These are phyloP conservation scores for Nemurella pictetii DNA, from an alignment of 2,888 invertebrate genomes.

Conservation along the genomic window DNA sequence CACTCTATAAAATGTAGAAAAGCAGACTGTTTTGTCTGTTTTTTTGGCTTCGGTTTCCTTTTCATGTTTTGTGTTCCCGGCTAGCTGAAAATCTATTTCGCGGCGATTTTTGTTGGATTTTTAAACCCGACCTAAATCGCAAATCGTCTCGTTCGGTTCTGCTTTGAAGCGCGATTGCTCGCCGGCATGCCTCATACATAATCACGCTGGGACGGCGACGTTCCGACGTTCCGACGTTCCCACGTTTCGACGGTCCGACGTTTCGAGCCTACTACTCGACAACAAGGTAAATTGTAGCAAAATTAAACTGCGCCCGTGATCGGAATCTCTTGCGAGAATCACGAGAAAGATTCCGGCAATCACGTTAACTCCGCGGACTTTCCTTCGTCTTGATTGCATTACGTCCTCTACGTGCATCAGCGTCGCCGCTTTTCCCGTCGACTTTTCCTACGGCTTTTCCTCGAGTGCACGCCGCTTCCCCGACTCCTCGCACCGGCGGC, in stretches of 20 bases:
- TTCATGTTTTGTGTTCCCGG: too few relatives aligned
- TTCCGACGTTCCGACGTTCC: too few relatives aligned
- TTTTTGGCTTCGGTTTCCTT: neutral
- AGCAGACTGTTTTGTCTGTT: neutral
- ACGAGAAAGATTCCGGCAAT: constrained; percentile 26
- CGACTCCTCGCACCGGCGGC: too few relatives aligned
- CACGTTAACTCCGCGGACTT: constrained; percentile 9
- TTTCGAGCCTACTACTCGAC: too few relatives aligned
- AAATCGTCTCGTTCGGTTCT: neutral
- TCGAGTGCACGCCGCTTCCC: neutral
- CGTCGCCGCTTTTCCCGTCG: neutral
- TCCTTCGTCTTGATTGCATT: constrained; percentile 20
- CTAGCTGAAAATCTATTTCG: neutral
- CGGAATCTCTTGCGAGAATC: constrained; percentile 1
- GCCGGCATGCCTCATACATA: neutral
- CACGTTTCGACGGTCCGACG: too few relatives aligned
- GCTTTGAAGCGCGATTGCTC: neutral
- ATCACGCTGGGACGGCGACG: neutral
- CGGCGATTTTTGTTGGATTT: neutral
- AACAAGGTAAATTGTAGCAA: neutral
- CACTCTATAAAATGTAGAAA: too few relatives aligned
- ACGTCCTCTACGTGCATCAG: neutral
- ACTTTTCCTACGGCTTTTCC: neutral
- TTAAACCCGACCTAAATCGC: neutral
- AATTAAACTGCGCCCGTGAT: constrained; percentile 7